Conservation (phyloP, 2,797 vertebrate genomes). For the Alcedo quadribrachys region DNA sequence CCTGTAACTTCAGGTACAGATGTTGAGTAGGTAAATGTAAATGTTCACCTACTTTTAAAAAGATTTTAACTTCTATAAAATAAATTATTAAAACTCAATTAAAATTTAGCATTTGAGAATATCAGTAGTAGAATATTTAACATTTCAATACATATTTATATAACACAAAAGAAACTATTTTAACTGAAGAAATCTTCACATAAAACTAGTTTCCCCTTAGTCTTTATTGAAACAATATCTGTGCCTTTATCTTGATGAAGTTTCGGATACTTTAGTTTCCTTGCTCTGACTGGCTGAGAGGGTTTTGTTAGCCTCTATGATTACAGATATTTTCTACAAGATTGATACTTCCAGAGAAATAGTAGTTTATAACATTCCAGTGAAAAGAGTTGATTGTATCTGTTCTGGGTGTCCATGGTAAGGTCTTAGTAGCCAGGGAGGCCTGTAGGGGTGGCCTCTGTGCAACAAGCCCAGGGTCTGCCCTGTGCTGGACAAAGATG, state of each 20-base stretch:
- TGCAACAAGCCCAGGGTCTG: neutral
- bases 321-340: neutral
- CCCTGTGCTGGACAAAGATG: neutral
- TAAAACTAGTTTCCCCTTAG: neutral
- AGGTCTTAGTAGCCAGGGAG: rapidly evolving
- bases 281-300: neutral
- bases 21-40: neutral
- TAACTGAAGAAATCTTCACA: neutral
- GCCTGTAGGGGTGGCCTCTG: too few species aligned
- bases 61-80: neutral
- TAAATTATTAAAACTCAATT: neutral
- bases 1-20: neutral
- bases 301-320: neutral
- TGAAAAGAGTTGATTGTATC: neutral
- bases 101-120: neutral
- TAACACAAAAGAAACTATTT: neutral
- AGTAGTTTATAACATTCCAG: neutral
- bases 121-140: neutral
- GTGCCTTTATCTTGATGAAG: neutral
- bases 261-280: neutral
- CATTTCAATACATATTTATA: neutral
- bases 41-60: neutral
- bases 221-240: neutral
- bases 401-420: neutral
- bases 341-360: neutral